A percentile compares a stretch with the other conserved stretches of the same genome.
Conservation (phyloP, 2,113 vertebrate genomes). For the Mionectes macconnelli region DNA sequence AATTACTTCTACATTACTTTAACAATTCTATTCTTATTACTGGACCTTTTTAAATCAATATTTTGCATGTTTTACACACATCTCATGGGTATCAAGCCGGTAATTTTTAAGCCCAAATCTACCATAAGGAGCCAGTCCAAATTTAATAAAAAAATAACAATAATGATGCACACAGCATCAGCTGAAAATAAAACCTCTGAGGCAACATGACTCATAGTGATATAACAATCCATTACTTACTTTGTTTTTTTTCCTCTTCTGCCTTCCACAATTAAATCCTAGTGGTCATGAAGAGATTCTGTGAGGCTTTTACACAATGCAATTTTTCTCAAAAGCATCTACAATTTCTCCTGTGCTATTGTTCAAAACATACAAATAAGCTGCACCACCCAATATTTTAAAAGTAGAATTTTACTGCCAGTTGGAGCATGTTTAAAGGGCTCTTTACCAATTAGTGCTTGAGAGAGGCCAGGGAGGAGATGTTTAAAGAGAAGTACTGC, state of each 20-base stretch:
- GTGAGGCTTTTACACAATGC: background rate
- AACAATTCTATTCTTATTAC: background rate
- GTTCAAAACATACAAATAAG: slow-evolving; percentile 3
- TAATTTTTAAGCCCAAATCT: background rate
- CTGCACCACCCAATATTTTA: background rate
- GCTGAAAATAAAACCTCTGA: slow-evolving; percentile 6
- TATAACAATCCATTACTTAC: background rate
- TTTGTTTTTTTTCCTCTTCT: slow-evolving; percentile 16
- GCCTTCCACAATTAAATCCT: slow-evolving; percentile 47
- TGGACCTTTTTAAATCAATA: background rate
- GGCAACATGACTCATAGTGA: slow-evolving; percentile 9
- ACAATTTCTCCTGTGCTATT: background rate
- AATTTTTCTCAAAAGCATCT: slow-evolving; percentile 31
- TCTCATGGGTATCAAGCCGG: background rate
- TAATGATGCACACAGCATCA: background rate
- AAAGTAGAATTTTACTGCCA: background rate
- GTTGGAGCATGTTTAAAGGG: background rate
- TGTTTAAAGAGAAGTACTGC: background rate
- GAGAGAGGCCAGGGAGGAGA: background rate
- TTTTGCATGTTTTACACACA: background rate
- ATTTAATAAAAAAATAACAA: slow-evolving; percentile 21
- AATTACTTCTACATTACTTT: background rate
- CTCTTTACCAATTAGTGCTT: background rate
- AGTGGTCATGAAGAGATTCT: slow-evolving; percentile 32
- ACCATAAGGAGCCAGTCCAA: background rate